Base-by-base conservation (phyloP, 2,797 vertebrate genomes). In the Smutsia gigantea region DNA sequence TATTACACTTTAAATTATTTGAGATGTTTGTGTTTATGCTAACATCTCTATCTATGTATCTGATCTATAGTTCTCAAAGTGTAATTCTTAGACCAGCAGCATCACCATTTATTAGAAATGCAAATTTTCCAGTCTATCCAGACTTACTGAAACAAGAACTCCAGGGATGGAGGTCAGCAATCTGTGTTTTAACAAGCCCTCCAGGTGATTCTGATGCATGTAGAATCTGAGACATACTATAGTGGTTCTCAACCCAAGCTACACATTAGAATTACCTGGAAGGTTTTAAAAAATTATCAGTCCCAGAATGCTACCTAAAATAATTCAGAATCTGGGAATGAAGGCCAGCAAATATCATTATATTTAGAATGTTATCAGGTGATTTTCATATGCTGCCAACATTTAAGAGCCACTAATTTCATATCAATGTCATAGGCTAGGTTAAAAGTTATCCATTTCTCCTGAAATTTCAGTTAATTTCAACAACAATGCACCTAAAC, bases 391-490 rank as follows among this genome's bases (percentile, higher is more conserved):
- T 51, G n/a, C 12, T 61, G 23, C 4, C 21, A 68, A 17, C 13
- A 59, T 49, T 89, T 93, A 89, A 77, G 23, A 83, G 5, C 13
- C 19, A 68, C 39, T 57, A 6, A 63, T 88, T 90, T 93, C 49
- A 29, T 69, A 57, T 9, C 4, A 88, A 27, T 83, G 53, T 66
- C 9, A 31, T 55, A 23, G 6, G 63, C 3, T 74, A 86, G 1
- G 5, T 81, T 71, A 34, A 77, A 93, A 89, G 25, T 78, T 15
- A 94, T 89, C 5, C 29, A 42, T 64, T 93, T 53, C 37, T 68
- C 14, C 19, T 55, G 9, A 83, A 95, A 87, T 93, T 87, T 82
- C 66, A 42, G 19, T 92, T 87, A 74, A 90, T 68, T 91, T 77
- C 14, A 68, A 13, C 49, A 74, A 63, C 27, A 74, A 34, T 64